Percentiles rank a stretch among this genome's conserved stretches.
These are phyloP conservation scores for Zaprionus bogoriensis DNA, from an alignment of 2,888 invertebrate species.

Conservation along the genomic window DNA sequence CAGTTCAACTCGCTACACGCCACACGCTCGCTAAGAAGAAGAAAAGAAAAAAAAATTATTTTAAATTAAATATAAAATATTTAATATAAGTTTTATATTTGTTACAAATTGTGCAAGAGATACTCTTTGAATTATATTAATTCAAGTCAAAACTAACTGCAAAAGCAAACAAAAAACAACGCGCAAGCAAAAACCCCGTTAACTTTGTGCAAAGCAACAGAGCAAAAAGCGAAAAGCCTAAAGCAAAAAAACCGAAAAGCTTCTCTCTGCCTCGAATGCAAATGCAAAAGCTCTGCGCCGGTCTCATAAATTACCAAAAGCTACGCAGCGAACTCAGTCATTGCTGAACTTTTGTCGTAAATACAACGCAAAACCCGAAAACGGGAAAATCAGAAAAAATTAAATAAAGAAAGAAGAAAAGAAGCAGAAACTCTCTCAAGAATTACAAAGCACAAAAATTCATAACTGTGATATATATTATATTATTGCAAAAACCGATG, in stretches of 20 bases:
- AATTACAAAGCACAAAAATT: constrained; percentile 23
- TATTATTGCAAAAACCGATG: background rate
- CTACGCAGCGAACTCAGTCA: constrained; percentile 71
- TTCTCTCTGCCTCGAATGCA: constrained; percentile 37
- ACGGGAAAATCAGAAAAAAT: constrained; percentile 9
- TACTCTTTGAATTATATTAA: constrained; percentile 66
- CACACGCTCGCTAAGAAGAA: constrained; percentile 6
- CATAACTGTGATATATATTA: constrained; percentile 19
- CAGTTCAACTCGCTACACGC: constrained; percentile 73
- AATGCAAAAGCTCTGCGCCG: constrained; percentile 74
- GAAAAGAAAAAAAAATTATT: constrained; percentile 13
- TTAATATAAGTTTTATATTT: constrained; percentile 18
- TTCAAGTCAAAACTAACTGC: constrained; percentile 28
- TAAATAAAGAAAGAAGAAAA: constrained; percentile 10
- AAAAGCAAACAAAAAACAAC: constrained; percentile 4
- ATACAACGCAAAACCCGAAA: constrained; percentile 50
- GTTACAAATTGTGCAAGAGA: constrained; percentile 47
- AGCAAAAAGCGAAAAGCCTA: constrained; percentile 17
- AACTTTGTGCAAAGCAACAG: constrained; percentile 12
- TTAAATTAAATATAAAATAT: constrained; percentile 12
- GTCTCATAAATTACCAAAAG: constrained; percentile 70
- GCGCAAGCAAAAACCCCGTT: too few relatives aligned
- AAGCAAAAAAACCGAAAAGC: constrained; percentile 28
- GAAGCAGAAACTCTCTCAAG: constrained; percentile 8
- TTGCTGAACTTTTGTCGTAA: constrained; percentile 78